Conservation (phyloP, 2,113 vertebrate genomes). For the Drymodes brunneopygia region DNA sequence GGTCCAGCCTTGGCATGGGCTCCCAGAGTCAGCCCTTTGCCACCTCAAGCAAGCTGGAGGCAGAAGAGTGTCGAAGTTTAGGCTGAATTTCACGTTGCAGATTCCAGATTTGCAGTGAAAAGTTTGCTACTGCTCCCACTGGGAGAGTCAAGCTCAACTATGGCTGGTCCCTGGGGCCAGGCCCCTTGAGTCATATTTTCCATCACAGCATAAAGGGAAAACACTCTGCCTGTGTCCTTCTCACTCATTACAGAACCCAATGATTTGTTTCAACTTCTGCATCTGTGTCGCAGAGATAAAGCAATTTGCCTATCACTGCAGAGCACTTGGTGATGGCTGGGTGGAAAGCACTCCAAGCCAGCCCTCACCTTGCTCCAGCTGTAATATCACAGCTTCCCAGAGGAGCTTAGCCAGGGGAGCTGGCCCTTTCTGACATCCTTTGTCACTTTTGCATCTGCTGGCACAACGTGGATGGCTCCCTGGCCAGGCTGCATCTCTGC, state of each 20-base stretch:
- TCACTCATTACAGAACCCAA: neutral
- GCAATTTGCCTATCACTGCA: conserved; percentile 16
- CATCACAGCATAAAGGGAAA: neutral
- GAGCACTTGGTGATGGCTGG: neutral
- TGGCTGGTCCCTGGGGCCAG: neutral
- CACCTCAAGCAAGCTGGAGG: neutral
- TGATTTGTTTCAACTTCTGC: conserved; percentile 38
- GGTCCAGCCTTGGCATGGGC: neutral
- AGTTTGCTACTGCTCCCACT: neutral
- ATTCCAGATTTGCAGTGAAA: neutral
- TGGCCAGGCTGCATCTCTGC: neutral
- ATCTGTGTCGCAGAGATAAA: conserved; percentile 54
- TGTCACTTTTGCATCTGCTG: neutral
- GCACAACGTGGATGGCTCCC: accelerated
- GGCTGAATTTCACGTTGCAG: neutral
- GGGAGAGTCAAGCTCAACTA: neutral
- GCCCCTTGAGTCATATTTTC: neutral
- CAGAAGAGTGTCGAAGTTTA: neutral
- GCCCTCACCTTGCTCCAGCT: conserved; percentile 2
- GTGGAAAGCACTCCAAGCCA: neutral
- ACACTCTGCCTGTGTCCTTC: neutral
- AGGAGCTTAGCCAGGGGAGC: neutral
- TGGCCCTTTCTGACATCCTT: neutral
- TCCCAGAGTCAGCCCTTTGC: neutral
- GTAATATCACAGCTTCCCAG: neutral